A percentile compares a stretch with the other conserved stretches of the same genome.
phyloP scores from a whole-genome alignment of 1,140 invertebrate genomes.

The Brachionus paranguensis region DNA sequence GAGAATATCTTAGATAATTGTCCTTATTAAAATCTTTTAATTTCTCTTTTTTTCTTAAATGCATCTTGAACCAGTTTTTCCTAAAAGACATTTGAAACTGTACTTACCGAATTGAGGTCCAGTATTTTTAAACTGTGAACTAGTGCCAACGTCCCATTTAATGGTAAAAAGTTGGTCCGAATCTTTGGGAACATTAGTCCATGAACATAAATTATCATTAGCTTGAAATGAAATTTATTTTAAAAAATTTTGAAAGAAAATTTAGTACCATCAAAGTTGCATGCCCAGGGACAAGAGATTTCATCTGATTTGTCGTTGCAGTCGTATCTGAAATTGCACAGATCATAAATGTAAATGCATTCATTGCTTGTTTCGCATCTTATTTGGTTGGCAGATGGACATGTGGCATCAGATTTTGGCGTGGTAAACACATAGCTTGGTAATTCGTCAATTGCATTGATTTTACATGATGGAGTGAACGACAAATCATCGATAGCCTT shows the following conservation, averaged over 20 bases:
- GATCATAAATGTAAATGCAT: slow-evolving; percentile 43
- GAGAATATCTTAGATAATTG: too few relatives aligned
- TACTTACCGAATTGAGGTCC: not conserved
- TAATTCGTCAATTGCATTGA: not conserved
- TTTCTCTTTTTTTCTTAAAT: too few relatives aligned
- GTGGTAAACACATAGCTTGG: not conserved
- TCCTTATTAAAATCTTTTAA: too few relatives aligned
- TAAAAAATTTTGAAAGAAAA: not conserved
- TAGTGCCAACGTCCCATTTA: not conserved
- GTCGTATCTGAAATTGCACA: slow-evolving; percentile 49
- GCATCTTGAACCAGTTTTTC: too few relatives aligned
- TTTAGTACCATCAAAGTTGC: slow-evolving; percentile 19
- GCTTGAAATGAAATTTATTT: not conserved
- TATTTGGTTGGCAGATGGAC: not conserved
- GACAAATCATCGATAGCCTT: slow-evolving; percentile 51
- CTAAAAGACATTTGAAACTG: not conserved
- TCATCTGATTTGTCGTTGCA: slow-evolving; percentile 50
- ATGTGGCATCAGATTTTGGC: slow-evolving; percentile 1
- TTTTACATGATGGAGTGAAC: slow-evolving; percentile 45
- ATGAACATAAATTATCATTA: not conserved
- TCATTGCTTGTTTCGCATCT: slow-evolving; percentile 8
- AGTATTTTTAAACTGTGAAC: not conserved
- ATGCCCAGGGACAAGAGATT: slow-evolving; percentile 44
- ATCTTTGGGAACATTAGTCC: not conserved
- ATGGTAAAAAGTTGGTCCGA: not conserved